Evolutionary conservation across 2,113 vertebrate genomes (phyloP), one percentile per base, ranked within the genome.

Genomic region (Phalacrocorax aristotelis): DNA sequence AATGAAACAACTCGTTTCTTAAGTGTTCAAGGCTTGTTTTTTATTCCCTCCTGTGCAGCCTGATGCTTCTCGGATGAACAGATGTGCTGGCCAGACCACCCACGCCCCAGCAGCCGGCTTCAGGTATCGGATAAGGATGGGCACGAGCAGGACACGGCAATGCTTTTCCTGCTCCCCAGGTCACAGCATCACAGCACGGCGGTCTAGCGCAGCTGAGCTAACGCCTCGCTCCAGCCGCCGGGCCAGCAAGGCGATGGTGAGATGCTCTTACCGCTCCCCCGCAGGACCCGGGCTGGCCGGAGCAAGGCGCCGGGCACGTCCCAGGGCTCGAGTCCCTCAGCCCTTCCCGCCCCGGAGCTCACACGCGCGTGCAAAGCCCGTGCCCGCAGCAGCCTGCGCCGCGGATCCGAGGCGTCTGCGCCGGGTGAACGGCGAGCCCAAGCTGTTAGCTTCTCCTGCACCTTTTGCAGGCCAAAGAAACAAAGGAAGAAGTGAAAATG

Each of bases 141-240:
- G 5, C 21, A 6, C 0, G 0, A 29, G 25, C 1, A 34, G 25
- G 58, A 18, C 17, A 10, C 6, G 7, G 34, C 1, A 8, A 14
- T 8, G 16, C 54, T 25, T 20, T 7, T 9, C 21, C 34, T 25
- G 21, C 16, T 19, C 15, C 9, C 48, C 60, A 2, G 38, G 8
- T 32, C 46, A 44, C 42, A 44, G 42, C 12, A 44, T 15, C 12
- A 15, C 42, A 15, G 42, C 12, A 44, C 42, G 42, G 15, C 15
- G 42, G 42, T 46, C 46, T 9, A 1, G 66, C 3, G 27, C n/a
- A 21, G 51, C 51, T 3, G 36, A 40, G 51, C 22, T 7, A 7
- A 23, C 1, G 12, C 3, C 5, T 6, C 3, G 11, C 15, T 48
- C 64, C 34, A 19, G 34, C 20, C 5, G 1, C 38, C 9, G 5